A percentile compares a stretch with the other conserved stretches of the same genome.
Evolutionary conservation across 2,113 vertebrate species (phyloP).

Genomic region (Gambusia holbrooki): DNA sequence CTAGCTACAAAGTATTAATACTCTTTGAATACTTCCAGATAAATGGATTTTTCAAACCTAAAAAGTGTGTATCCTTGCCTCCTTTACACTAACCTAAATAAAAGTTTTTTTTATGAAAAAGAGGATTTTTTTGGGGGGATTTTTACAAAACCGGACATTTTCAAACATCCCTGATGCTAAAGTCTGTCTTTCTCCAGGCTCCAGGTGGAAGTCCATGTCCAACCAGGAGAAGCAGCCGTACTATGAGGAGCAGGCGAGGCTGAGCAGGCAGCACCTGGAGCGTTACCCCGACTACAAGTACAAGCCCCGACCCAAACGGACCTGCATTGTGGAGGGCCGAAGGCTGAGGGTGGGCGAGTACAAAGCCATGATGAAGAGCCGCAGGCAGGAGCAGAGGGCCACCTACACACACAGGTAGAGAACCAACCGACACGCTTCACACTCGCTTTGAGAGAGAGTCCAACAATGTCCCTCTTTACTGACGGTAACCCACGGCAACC

Average conservation of each 20-base stretch:
- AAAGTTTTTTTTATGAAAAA: too few relatives aligned
- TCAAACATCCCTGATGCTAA: too few relatives aligned
- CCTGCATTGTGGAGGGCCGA: conserved; percentile 97
- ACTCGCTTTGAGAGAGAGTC: not conserved
- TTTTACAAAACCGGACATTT: too few relatives aligned
- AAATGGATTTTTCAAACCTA: too few relatives aligned
- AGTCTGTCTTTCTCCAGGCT: conserved; percentile 77
- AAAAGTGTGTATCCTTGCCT: too few relatives aligned
- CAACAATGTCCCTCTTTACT: not conserved
- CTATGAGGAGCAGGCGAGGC: conserved; percentile 95
- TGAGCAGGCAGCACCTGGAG: conserved; percentile 97
- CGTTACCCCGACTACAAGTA: conserved; percentile 98
- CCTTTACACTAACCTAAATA: too few relatives aligned
- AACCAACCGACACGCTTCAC: not conserved
- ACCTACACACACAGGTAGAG: conserved; percentile 87
- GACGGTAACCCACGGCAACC: too few relatives aligned
- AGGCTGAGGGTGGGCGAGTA: conserved; percentile 96
- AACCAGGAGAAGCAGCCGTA: conserved; percentile 99
- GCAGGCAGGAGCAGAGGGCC: conserved; percentile 90
- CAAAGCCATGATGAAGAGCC: conserved; percentile 97
- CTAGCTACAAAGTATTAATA: too few relatives aligned
- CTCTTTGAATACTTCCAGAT: too few relatives aligned
- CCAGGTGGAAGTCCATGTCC: conserved; percentile 96
- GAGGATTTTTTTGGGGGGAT: too few relatives aligned
- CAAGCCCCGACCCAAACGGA: conserved; percentile 95